Evolutionary conservation across 1,140 invertebrate species (phyloP), one percentile per base, ranked within the genome.

Genomic region (Drosophila lowei): DNA sequence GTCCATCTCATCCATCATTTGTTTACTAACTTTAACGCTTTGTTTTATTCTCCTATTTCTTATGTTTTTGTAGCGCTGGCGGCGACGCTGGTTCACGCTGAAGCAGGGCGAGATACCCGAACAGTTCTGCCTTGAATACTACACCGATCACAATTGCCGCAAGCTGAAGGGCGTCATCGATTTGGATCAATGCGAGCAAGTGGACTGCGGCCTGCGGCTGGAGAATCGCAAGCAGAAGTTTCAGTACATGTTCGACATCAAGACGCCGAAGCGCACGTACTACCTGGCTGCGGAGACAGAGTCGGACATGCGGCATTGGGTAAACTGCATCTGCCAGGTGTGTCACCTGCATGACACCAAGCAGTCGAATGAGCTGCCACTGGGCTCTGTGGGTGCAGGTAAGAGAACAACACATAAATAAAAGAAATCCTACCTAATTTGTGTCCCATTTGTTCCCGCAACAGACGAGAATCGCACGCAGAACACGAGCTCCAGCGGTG

Each of bases 121-220:
- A 56, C 97, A 98, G 92, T 99, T 97, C 93, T 95, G 97, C 88
- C 93, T 99, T 61, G 97, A 97, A 89, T 99, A 99, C 92, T 99
- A 97, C 92, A 96, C 96, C 9, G 97, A 99, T 91, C 94, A 95
- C 84, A 94, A 95, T 77, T 96, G 96, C 89, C 94, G 95, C 74
- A 97, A 97, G 90, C 92, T 96, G 54, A 98, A 98, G 92, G 97
- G 98, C 67, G 94, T 94, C 67, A 98, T 99, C 66, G 96, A 98
- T 93, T 93, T 99, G 73, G 97, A 98, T 93, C 96, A 98, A 90
- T 98, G 97, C 92, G 97, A 98, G 92, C 97, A 98, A 93, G 97
- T 97, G 60, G 96, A 97, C 92, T 95, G 95, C 62, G 97, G 96
- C n/a, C 92, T 97, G 49, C 94, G 95, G 75, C 95, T 97, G 92